Base-by-base conservation (phyloP, 2,888 invertebrate species). In the Polietes domitor region DNA sequence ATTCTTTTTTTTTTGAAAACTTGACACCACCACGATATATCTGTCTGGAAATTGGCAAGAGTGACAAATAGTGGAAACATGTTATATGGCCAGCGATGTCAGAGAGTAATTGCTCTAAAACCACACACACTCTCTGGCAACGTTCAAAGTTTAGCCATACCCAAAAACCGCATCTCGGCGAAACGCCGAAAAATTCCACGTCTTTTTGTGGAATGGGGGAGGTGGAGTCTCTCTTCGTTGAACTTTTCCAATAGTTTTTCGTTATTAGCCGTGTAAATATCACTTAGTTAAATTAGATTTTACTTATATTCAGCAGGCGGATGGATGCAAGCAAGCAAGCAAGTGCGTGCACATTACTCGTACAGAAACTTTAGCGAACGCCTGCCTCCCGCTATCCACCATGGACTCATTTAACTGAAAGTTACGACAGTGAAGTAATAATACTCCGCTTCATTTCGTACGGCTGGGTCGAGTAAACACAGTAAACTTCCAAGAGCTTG, bases 241-340 rank as follows among this genome's bases (percentile, higher is more conserved):
- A 68, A 37, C 68, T 41, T 41, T 68, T 19, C 43, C 28, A 55
- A 55, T 55, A 55, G 68, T 43, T 68, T 63, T 76, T 55, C 37
- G 37, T 43, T 19, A 58, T 77, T 58, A 77, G 43, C 41, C 41
- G 58, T 37, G 71, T 77, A 63, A 71, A 77, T 77, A 77, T 72
- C 77, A 71, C 65, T 72, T 78, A 72, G 50, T 53, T 72, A 65
- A 78, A 78, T 72, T 72, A 78, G 71, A 53, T 72, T 78, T 68
- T 65, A 41, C 61, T 61, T 32, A n/a, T 32, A 28, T 61, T 10
- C 61, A 10, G 15, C 32, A n/a, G 12, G 26, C 15, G 26, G n/a
- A n/a, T n/a, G n/a, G n/a, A n/a, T n/a, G n/a, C n/a, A n/a, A n/a
- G n/a, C n/a, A n/a, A n/a, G n/a, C n/a, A n/a, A n/a, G n/a, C n/a